phyloP scores from a whole-genome alignment of 1,140 invertebrate species.

The Rhopalosiphum padi region DNA sequence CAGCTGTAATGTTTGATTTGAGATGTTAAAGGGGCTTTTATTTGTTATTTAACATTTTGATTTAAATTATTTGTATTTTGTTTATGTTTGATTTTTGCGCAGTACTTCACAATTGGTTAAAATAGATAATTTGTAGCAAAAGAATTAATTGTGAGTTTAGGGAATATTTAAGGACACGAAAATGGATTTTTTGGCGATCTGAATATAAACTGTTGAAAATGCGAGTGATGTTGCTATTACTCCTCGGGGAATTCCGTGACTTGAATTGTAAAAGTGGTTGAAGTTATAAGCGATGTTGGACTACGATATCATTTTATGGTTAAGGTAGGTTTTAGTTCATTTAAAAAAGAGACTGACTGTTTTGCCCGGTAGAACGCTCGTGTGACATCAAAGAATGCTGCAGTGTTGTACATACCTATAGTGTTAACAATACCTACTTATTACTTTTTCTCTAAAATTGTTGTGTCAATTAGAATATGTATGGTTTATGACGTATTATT shows the following conservation, averaged over 20 bases:
- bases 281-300: neutral
- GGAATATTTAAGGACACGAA: neutral
- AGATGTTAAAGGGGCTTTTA: no score
- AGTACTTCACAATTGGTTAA: no score
- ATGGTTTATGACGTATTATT: neutral
- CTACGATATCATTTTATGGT: neutral
- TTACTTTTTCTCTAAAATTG: neutral
- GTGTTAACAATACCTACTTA: no score
- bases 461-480: no score
- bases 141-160: neutral
- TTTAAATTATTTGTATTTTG: neutral
- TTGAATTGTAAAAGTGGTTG: neutral
- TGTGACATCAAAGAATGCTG: neutral
- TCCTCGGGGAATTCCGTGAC: neutral
- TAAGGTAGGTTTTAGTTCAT: neutral
- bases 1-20: neutral
- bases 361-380: neutral
- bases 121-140: neutral
- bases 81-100: neutral
- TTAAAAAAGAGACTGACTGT: neutral
- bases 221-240: neutral
- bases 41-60: neutral
- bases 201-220: neutral
- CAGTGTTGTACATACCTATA: no score
- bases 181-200: neutral